Evolutionary conservation across 2,113 vertebrate genomes (phyloP), one percentile per base, ranked within the genome.

Genomic region (Butastur rufipennis): DNA sequence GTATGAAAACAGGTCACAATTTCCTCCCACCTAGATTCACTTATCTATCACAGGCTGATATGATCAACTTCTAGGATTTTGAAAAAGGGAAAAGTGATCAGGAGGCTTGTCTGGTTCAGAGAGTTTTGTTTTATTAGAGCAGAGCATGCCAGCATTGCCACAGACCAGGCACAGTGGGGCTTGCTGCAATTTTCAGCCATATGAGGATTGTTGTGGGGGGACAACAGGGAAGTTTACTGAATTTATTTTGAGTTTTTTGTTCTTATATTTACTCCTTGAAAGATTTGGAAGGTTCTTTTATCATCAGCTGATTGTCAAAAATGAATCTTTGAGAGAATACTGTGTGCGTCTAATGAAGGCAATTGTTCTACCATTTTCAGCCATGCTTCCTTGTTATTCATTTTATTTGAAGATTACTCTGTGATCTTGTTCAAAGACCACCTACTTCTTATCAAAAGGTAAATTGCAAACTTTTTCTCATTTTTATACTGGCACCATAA

Each of bases 371-470:
- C 70, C 6, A 16, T 80, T 95, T 94, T 66, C 66, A 77, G 81
- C 45, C 36, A 20, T 55, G 42, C 38, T 85, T 89, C 63, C 73
- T 84, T 90, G 82, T 86, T 90, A 75, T 88, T 93, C 0, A 0
- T 86, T 91, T 93, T 81, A 73, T 90, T 95, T 96, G 95, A 96
- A 95, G 86, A 85, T 90, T 50, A 47, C 93, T 97, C 96, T 95
- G 93, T 94, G 93, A 86, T 97, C 32, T 45, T 73, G 78, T 91
- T 97, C 94, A 97, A 95, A 94, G 95, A 87, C 74, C 82, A 79
- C 83, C 83, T 79, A 22, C 86, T 89, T 65, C 29, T 79, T 78
- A 61, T 27, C 52, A 18, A n/a, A 68, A 70, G 32, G 74, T 88
- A 62, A 92, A 85, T 48, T 71, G 48, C 45, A 61, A 90, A 50